These are phyloP conservation scores for Channa argus DNA, from an alignment of 2,113 vertebrate species.

Conservation along the genomic window DNA sequence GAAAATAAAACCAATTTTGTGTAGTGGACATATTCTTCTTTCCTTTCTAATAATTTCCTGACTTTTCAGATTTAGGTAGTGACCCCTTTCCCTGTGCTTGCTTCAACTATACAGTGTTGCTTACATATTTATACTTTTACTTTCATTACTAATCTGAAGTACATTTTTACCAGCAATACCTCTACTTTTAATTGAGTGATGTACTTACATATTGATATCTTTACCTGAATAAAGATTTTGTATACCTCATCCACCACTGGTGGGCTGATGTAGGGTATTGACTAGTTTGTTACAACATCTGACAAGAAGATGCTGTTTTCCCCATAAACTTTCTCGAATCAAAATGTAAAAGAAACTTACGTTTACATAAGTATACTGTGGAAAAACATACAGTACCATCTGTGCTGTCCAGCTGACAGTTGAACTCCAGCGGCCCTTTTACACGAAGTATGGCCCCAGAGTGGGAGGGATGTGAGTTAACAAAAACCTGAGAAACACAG, in stretches of 20 bases:
- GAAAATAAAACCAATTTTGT: no score
- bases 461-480: constrained; percentile 16
- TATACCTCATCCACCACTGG: neutral
- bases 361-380: neutral
- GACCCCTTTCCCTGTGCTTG: no score
- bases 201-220: neutral
- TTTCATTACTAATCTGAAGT: neutral
- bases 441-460: constrained; percentile 57
- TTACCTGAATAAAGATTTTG: neutral
- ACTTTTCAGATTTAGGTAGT: no score
- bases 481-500: constrained; percentile 50
- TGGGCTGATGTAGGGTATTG: neutral
- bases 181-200: neutral
- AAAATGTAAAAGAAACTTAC: neutral
- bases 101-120: neutral
- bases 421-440: constrained; percentile 71
- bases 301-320: neutral
- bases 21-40: no score
- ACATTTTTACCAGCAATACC: neutral
- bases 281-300: neutral
- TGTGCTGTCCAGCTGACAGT: constrained; percentile 68
- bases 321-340: no score
- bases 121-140: neutral
- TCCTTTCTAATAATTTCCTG: no score
- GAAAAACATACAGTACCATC: constrained; percentile 55